Conservation (phyloP, 2,797 vertebrate genomes). For the Eremophila alpestris region DNA sequence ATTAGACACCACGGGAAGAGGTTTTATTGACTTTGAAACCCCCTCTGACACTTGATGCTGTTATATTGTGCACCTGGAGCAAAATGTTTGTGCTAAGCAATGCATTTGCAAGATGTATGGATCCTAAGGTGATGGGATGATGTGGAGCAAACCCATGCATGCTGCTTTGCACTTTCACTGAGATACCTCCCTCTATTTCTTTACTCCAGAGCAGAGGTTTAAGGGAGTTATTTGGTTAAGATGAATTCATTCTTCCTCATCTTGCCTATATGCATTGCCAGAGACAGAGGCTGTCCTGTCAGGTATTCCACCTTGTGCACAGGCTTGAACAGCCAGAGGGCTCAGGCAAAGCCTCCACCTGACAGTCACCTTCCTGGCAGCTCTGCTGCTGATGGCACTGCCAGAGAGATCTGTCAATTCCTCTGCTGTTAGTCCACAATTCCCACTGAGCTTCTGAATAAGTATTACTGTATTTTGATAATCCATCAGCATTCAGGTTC, state of each 20-base stretch:
- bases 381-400: neutral
- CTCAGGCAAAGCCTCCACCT: neutral
- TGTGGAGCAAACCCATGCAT: neutral
- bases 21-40: constrained; percentile 8
- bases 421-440: neutral
- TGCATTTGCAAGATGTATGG: neutral
- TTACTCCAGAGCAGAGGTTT: neutral
- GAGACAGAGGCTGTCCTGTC: neutral
- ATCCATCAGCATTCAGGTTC: neutral
- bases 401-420: neutral
- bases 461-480: neutral
- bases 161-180: neutral
- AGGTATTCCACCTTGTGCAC: neutral
- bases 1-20: constrained; percentile 13
- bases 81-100: constrained; percentile 15
- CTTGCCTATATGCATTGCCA: neutral
- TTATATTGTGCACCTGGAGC: constrained; percentile 8
- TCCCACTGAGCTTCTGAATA: neutral
- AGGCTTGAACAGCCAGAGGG: neutral
- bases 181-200: neutral
- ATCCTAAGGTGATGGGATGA: neutral
- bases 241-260: neutral
- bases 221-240: neutral
- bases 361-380: neutral
- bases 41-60: neutral